phyloP scores from a whole-genome alignment of 2,113 vertebrate genomes.

The Pycnonotus jocosus region DNA sequence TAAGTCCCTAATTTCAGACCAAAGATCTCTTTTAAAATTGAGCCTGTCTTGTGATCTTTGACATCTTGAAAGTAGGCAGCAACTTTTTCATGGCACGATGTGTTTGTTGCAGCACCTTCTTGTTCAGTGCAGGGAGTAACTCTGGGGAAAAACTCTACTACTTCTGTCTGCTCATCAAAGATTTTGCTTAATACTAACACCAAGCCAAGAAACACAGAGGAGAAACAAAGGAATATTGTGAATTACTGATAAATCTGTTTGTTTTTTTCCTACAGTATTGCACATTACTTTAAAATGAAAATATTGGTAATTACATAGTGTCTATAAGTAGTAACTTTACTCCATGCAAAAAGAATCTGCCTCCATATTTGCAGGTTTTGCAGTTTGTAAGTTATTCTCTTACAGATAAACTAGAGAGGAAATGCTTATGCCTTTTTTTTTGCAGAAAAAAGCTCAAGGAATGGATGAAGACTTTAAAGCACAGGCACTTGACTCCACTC shows the following conservation, averaged over 20 bases:
- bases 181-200: neutral
- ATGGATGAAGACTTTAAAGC: constrained; percentile 64
- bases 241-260: neutral
- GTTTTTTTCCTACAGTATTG: accelerated
- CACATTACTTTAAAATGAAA: neutral
- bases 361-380: neutral
- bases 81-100: neutral
- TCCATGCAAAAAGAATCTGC: neutral
- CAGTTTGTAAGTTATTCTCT: neutral
- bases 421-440: neutral
- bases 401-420: neutral
- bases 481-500: constrained; percentile 14
- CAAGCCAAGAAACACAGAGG: neutral
- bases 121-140: neutral
- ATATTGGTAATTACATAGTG: neutral
- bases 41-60: neutral
- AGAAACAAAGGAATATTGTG: neutral
- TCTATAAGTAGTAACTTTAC: neutral
- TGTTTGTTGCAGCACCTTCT: neutral
- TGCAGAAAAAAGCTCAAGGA: constrained; percentile 47
- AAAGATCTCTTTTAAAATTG: neutral
- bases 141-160: neutral
- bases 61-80: neutral
- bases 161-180: neutral
- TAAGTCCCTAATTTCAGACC: neutral